Evolutionary conservation across 2,113 vertebrate genomes (phyloP), one percentile per base, ranked within the genome.

Genomic region (Sturnus vulgaris): DNA sequence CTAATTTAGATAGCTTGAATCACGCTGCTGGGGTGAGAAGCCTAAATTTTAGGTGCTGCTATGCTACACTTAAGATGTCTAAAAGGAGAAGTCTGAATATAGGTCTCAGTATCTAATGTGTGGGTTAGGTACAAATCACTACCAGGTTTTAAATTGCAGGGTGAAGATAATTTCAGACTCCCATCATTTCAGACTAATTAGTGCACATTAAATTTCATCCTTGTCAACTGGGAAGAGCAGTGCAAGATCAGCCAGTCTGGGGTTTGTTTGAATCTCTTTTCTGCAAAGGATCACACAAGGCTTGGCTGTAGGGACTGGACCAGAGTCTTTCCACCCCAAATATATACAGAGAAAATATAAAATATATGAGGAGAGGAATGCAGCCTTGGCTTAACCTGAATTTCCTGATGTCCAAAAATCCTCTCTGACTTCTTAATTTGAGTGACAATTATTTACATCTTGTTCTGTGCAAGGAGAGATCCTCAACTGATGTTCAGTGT

Each of bases 31-130:
- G 50, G 47, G 88, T 15, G 52, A 93, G 75, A 90, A 88, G 55
- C 33, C 59, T 86, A 85, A 93, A 93, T 92, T 93, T 88, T 92
- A 70, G 93, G 42, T 90, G 39, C 66, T 92, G 63, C 59, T 82
- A 49, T 27, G 66, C 71, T 85, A 35, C 68, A 39, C 39, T 96
- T 80, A 88, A 77, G 59, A 47, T 92, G 50, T 70, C 86, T 95
- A 92, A 96, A 95, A 96, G 56, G 46, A 86, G 80, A 79, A 91
- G 4, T 27, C 63, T 94, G 63, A 94, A 90, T 86, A 83, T 80
- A 92, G 61, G 31, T 87, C 44, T 87, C 55, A 37, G 57, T 87
- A 69, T 77, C 79, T 92, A 77, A 94, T 39, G 33, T 69, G 76
- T 86, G 82, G 60, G 66, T 88, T 90, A 94, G 68, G 73, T 64